Evolutionary conservation across 2,113 vertebrate species (phyloP).

Genomic region (Calidris pygmaea): DNA sequence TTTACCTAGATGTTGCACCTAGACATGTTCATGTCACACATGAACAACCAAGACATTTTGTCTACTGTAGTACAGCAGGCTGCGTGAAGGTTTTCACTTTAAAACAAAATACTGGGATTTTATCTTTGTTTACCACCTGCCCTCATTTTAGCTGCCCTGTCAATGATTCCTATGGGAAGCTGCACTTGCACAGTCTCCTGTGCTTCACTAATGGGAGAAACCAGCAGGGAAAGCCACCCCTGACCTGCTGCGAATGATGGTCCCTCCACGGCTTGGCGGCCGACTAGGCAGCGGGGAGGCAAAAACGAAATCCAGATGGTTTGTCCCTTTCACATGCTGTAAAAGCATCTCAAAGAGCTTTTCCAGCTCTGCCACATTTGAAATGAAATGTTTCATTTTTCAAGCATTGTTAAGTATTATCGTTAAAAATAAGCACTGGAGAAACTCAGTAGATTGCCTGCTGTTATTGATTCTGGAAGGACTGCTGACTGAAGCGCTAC

Average conservation of each 20-base stretch:
- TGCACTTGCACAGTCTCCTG: not conserved
- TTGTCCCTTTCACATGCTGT: not conserved
- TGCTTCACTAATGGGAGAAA: not conserved
- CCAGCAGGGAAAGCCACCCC: not conserved
- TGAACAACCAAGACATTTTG: not conserved
- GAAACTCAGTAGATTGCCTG: constrained; percentile 12
- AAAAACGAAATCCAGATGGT: not conserved
- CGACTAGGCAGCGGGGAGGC: not conserved
- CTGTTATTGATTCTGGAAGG: constrained; percentile 49
- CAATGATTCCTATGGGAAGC: not conserved
- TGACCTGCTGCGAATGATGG: not conserved
- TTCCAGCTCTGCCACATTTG: not conserved
- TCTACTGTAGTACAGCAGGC: not conserved
- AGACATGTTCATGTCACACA: too few relatives aligned
- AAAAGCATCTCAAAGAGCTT: not conserved
- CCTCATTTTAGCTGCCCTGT: not conserved
- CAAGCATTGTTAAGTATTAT: not conserved
- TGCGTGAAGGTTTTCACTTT: not conserved
- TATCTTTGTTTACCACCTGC: not conserved
- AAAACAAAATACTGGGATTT: not conserved
- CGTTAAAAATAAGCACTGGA: constrained; percentile 55
- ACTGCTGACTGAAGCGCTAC: constrained; percentile 14
- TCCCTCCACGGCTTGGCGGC: fast-evolving
- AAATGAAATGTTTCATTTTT: constrained; percentile 17
- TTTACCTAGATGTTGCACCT: not conserved